Percentiles rank a stretch among this genome's conserved stretches.
Evolutionary conservation across 2,113 vertebrate genomes (phyloP).

Genomic region (Perccottus glenii): DNA sequence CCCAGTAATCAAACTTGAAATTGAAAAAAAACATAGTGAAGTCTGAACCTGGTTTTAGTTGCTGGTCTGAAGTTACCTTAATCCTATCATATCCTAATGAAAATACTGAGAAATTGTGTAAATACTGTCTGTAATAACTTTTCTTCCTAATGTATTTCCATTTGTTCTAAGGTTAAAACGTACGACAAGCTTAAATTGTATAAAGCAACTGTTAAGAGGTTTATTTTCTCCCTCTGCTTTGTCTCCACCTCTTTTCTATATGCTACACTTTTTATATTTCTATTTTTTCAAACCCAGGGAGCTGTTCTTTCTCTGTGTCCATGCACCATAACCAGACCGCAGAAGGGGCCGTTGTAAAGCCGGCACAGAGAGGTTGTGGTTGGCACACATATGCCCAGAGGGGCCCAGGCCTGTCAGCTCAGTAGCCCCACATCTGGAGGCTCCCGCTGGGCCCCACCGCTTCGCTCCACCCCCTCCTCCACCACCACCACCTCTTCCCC

Average conservation of each 20-base stretch:
- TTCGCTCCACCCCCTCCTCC: constrained; percentile 50
- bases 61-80: no score
- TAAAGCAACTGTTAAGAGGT: no score
- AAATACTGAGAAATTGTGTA: no score
- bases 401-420: constrained; percentile 77
- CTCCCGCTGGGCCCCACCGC: constrained; percentile 75
- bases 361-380: constrained; percentile 62
- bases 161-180: no score
- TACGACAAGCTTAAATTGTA: no score
- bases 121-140: no score
- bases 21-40: no score
- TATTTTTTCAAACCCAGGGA: constrained; percentile 29
- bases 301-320: constrained; percentile 39
- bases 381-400: constrained; percentile 76
- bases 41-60: no score
- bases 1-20: no score
- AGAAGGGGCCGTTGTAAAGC: constrained; percentile 62
- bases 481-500: constrained; percentile 52
- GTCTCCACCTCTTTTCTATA: neutral
- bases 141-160: no score
- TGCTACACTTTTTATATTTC: constrained; percentile 12
- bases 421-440: constrained; percentile 81
- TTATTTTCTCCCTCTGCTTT: neutral
- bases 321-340: constrained; percentile 54
- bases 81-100: no score